Percentiles rank a stretch among this genome's conserved stretches.
Evolutionary conservation across 2,113 vertebrate species (phyloP).

Genomic region (Sisor rabdophorus): DNA sequence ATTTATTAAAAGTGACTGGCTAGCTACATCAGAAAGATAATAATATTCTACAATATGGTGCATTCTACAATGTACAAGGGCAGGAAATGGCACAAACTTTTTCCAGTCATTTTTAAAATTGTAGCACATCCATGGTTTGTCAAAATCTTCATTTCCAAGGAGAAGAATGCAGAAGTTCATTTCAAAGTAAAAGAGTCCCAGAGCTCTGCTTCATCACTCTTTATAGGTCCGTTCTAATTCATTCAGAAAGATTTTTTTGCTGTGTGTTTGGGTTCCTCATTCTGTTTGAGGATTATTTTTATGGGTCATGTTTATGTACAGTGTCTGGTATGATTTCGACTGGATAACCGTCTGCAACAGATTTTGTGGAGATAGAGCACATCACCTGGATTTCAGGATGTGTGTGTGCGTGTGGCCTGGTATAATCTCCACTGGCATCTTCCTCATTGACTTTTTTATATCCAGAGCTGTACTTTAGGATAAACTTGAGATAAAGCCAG

Average conservation of each 20-base stretch:
- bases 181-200: not conserved
- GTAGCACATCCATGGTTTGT: not conserved
- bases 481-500: slow-evolving; percentile 57
- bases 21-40: slow-evolving; percentile 73
- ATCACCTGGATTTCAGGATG: slow-evolving; percentile 41
- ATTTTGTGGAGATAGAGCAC: slow-evolving; percentile 41
- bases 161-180: not conserved
- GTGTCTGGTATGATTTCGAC: slow-evolving; percentile 45
- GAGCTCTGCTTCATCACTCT: slow-evolving; percentile 23
- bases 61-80: slow-evolving; percentile 64
- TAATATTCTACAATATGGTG: slow-evolving; percentile 71
- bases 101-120: slow-evolving; percentile 4
- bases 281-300: slow-evolving; percentile 11
- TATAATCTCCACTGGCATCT: slow-evolving; percentile 61
- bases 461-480: slow-evolving; percentile 58
- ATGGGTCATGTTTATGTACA: slow-evolving; percentile 52
- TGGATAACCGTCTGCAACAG: slow-evolving; percentile 40
- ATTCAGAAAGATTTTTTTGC: slow-evolving; percentile 1
- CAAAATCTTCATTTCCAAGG: not conserved
- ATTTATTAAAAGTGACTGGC: slow-evolving; percentile 48
- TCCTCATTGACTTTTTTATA: slow-evolving; percentile 44
- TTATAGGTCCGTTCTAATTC: slow-evolving; percentile 33
- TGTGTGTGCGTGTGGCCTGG: slow-evolving; percentile 37
- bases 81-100: not conserved
- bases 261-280: slow-evolving; percentile 5